Evolutionary conservation across 2,113 vertebrate species (phyloP).

Genomic region (Tachycineta bicolor): DNA sequence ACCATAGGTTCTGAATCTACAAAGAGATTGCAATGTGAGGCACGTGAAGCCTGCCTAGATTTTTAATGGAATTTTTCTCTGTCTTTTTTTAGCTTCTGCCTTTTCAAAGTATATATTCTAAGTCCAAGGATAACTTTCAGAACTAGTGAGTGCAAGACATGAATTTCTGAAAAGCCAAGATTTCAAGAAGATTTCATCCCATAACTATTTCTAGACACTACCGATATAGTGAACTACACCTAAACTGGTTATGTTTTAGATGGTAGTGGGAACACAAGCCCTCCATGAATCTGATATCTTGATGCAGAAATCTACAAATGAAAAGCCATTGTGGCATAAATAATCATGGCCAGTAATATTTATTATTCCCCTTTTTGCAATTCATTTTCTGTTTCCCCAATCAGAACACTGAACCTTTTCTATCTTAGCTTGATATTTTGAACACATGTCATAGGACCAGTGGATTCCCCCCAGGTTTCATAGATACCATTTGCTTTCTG

Average conservation of each 20-base stretch:
- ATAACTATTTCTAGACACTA: background rate
- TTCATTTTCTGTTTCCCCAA: background rate
- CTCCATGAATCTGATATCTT: background rate
- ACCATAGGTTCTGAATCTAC: background rate
- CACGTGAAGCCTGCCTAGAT: background rate
- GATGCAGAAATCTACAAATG: background rate
- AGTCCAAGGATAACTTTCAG: background rate
- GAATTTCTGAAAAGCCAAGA: background rate
- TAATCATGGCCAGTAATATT: background rate
- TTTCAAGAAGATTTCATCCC: background rate
- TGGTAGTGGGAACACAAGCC: background rate
- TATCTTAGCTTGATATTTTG: background rate
- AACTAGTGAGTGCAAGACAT: background rate
- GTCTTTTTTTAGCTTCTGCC: background rate
- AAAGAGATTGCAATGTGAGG: background rate
- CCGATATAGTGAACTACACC: fast-evolving
- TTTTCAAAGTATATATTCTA: background rate
- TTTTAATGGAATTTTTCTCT: background rate
- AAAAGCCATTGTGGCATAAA: background rate
- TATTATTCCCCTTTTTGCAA: background rate
- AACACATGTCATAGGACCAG: background rate
- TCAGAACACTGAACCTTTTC: background rate
- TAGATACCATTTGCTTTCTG: background rate
- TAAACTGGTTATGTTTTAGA: background rate
- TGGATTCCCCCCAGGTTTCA: background rate